Evolutionary conservation across 2,797 vertebrate species (phyloP).

Genomic region (Gymnocypris eckloni): DNA sequence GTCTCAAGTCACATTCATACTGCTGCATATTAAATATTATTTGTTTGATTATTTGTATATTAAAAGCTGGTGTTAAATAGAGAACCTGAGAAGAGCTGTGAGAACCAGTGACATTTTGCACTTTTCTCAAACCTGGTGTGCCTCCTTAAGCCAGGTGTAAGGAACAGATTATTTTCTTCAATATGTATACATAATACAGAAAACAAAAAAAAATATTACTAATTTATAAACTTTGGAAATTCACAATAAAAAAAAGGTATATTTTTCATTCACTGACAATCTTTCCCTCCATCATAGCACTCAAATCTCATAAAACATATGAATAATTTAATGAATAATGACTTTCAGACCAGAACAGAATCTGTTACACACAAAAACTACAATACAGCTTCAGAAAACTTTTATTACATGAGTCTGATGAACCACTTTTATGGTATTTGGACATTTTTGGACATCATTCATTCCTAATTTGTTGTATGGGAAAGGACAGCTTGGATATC

Average conservation of each 20-base stretch:
- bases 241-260: background rate
- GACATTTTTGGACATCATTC: background rate
- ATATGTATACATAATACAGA: background rate
- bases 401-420: background rate
- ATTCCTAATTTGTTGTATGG: background rate
- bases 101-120: background rate
- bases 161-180: background rate
- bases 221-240: background rate
- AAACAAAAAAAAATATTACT: background rate
- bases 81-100: background rate
- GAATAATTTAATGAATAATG: background rate
- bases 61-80: slow-evolving; percentile 2
- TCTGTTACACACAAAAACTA: background rate
- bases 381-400: background rate
- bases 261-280: background rate
- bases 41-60: no score
- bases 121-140: background rate
- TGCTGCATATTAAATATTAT: background rate
- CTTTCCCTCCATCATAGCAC: background rate
- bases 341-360: background rate
- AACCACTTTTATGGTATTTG: background rate
- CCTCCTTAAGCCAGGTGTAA: background rate
- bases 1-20: background rate
- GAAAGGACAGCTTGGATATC: background rate
- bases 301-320: background rate